Base-by-base conservation (phyloP, 2,888 invertebrate genomes). In the Trachelus iudaicus region DNA sequence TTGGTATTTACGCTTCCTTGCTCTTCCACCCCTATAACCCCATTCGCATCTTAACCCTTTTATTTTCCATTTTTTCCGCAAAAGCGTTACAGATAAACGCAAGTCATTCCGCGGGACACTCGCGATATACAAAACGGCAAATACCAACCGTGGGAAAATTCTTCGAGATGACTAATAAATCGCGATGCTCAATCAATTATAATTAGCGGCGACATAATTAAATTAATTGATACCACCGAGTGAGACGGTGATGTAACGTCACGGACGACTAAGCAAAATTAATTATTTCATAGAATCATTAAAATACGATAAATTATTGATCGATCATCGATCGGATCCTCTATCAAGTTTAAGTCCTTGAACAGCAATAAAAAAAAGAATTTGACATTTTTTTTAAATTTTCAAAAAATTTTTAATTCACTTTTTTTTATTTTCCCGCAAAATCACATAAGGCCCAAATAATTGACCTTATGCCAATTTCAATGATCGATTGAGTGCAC, bases 1-100 rank as follows among this genome's bases (percentile, higher is more conserved):
- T 81, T 81, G 83, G 87, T 89, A 88, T 86, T 86, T 87, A 85
- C 83, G 78, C 77, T 79, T 73, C 81, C 81, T 76, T 77, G 80
- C 79, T 84, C 81, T 82, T 83, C 80, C 79, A 40, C 79, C 77
- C 77, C 79, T 77, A 9, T 56, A 23, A 56, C 80, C 79, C 75
- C 79, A 69, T 76, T 75, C 77, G 34, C 75, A 34, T 34, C 76
- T 73, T 34, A 75, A 69, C 79, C 31, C 75, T 73, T 37, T 77
- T 76, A 34, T 71, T 73, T 37, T 35, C 68, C 37, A 73, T 75
- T 30, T 69, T 33, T 75, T 23, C 23, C 75, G 12, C 76, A 56
- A 56, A 56, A 9, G 56, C 23, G 56, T 56, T 56, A 56, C 56
- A 1, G 23, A 56, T 23, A 56, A 23, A 23, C 56, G 23, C 56